Conservation (phyloP, 2,113 vertebrate species). For the Actinemys pallida region DNA sequence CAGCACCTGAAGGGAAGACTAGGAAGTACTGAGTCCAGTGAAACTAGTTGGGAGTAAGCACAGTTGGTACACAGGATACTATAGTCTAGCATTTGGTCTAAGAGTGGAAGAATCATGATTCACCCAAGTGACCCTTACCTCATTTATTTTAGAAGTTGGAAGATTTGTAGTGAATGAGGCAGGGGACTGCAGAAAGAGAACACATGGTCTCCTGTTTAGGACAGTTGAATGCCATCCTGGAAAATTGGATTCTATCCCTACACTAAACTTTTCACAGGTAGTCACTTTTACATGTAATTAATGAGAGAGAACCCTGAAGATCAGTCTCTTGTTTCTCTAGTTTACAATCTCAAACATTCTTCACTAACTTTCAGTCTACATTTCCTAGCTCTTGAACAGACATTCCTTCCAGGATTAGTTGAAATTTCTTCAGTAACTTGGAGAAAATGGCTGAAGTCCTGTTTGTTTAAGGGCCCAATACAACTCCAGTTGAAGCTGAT, state of each 20-base stretch:
- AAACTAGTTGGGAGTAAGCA: background rate
- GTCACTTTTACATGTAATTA: background rate
- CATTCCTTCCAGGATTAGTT: background rate
- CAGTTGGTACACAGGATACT: background rate
- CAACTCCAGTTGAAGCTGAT: background rate
- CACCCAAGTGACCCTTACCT: background rate
- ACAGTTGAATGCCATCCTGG: background rate
- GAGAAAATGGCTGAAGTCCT: background rate
- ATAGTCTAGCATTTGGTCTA: background rate
- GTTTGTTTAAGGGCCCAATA: background rate
- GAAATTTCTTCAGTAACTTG: background rate
- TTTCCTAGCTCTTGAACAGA: background rate
- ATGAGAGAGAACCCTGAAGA: background rate
- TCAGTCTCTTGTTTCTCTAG: background rate
- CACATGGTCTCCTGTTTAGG: background rate
- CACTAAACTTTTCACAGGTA: background rate
- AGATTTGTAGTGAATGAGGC: background rate
- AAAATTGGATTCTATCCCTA: background rate
- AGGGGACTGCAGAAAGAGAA: background rate
- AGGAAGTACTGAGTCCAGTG: background rate
- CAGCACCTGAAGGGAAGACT: background rate
- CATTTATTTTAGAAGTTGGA: background rate
- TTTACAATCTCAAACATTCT: background rate
- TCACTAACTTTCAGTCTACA: background rate
- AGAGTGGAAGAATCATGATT: background rate